These are phyloP conservation scores for Cosmopolites sordidus DNA, from an alignment of 2,888 invertebrate species.

Conservation along the genomic window DNA sequence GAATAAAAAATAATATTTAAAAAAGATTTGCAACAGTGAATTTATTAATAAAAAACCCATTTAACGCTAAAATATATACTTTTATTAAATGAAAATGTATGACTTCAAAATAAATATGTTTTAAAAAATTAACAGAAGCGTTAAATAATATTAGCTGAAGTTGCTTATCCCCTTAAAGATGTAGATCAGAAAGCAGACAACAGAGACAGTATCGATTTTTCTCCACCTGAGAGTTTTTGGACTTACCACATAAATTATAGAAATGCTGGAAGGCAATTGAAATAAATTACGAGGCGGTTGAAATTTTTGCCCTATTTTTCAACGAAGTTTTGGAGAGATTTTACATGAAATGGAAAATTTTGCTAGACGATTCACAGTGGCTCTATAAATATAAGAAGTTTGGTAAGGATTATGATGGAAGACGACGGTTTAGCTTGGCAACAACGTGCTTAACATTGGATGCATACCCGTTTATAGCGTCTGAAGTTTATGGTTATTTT, in stretches of 20 bases:
- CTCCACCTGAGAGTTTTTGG: constrained; percentile 21
- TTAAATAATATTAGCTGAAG: too few species aligned
- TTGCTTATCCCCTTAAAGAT: background rate
- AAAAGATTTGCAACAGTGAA: too few species aligned
- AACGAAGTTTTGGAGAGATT: constrained; percentile 7
- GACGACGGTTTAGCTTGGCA: background rate
- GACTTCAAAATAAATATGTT: too few species aligned
- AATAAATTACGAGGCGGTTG: constrained; percentile 22
- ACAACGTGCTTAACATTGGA: background rate
- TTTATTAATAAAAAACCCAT: too few species aligned
- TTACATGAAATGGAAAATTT: constrained; percentile 15
- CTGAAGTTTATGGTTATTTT: too few species aligned
- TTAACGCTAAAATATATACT: too few species aligned
- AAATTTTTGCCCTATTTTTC: constrained; percentile 20
- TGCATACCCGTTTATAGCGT: too few species aligned
- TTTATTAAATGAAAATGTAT: too few species aligned
- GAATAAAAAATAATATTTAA: too few species aligned
- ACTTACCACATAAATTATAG: constrained; percentile 20
- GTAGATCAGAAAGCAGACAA: constrained; percentile 10
- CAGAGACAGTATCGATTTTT: constrained; percentile 17
- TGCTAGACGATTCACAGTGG: background rate
- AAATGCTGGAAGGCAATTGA: constrained; percentile 23
- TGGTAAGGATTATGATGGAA: background rate
- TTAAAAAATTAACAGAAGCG: too few species aligned
- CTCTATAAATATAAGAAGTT: background rate